Evolutionary conservation across 2,113 vertebrate genomes (phyloP), one percentile per base, ranked within the genome.

Genomic region (Clarias batrachus): DNA sequence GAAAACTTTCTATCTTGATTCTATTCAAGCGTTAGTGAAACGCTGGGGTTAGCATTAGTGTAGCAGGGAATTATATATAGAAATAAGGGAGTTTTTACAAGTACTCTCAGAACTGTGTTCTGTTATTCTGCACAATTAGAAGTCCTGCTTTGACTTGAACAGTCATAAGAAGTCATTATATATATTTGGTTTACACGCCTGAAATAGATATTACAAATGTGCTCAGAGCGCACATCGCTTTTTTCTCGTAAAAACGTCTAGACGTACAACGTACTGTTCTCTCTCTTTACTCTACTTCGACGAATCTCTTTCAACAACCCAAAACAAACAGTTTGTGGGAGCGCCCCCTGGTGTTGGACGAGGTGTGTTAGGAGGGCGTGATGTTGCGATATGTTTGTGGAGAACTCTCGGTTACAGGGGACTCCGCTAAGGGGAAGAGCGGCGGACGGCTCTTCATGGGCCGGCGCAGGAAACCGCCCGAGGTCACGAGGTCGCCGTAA

Each of bases 401-500:
- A 86, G 91, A 88, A 33, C 83, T 92, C 87, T 92, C 73, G 10
- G 89, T 88, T 85, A 93, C 59, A 0, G 93, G 86, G 8, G 93
- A 92, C 65, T 93, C 92, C 0, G 87, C 82, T 19, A 85, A 79
- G 3, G 56, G 3, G 81, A 94, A 93, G n/a, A 93, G 85, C 0
- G 4, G 4, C 0, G 74, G 65, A 0, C 92, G 92, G 82, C 10
- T 91, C 88, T 86, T 94, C 33, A 86, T 9, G 1, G 92, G 91
- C 0, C 89, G 85, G 16, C 89, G 87, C 87, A 95, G 87, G 90
- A 94, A 95, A 85, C 93, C 94, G 0, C 95, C 93, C 0, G 98
- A 99, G n/a, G 96, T 98, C 70, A 99, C 96, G 92, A 99, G 96
- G 6, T 96, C 94, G 1, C 98, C 98, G 4, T 97, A 99, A 82